Conservation (phyloP, 2,113 vertebrate species). For the Manacus vitellinus region DNA sequence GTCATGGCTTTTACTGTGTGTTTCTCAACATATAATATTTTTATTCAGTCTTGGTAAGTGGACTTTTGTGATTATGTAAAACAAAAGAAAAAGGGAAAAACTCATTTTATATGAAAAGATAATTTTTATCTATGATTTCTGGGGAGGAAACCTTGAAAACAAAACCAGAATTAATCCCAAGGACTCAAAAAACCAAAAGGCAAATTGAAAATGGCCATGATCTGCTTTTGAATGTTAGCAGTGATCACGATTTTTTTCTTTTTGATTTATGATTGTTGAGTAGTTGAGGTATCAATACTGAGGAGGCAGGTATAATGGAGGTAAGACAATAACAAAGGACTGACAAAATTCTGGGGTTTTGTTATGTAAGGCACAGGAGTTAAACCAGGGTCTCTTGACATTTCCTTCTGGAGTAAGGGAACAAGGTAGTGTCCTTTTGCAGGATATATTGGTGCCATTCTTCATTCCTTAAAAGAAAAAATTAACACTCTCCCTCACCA, state of each 20-base stretch:
- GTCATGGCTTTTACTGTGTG: not conserved
- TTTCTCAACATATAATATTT: not conserved
- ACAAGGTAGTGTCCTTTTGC: not conserved
- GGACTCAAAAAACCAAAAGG: not conserved
- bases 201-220: not conserved
- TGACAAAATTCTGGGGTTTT: not conserved
- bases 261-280: not conserved
- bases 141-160: not conserved
- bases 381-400: not conserved
- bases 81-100: not conserved
- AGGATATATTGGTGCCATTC: not conserved
- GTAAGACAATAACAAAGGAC: not conserved
- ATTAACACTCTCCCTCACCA: not conserved
- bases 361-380: not conserved
- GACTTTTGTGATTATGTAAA: not conserved
- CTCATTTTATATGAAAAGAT: not conserved
- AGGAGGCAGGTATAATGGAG: not conserved
- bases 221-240: not conserved
- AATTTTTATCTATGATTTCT: not conserved
- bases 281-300: not conserved
- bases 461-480: not conserved
- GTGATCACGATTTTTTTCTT: not conserved
- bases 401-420: not conserved
- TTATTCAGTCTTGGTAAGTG: not conserved
- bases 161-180: not conserved